Evolutionary conservation across 1,140 invertebrate genomes (phyloP), one percentile per base, ranked within the genome.

Genomic region (Antheraea pernyi): DNA sequence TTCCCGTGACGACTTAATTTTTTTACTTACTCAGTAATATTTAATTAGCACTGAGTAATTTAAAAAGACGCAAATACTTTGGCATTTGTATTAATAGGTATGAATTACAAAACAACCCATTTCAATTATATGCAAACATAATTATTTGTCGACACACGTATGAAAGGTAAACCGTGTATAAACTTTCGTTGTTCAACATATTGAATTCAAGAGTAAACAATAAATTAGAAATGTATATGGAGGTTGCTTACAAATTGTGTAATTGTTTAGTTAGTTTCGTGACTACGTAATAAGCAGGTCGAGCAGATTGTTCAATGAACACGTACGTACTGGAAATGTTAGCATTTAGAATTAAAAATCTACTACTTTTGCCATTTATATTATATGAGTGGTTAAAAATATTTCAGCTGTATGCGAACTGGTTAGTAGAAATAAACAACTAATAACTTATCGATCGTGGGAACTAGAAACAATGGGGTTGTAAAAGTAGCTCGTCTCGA

Each of bases 221-320:
- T 53, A 53, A 53, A 53, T 16, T 53, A 16, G 46, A 53, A 53
- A 53, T 53, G 7, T 53, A 13, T 42, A 42, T 53, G 46, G 11
- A 16, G 46, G 46, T 53, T n/a, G 46, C 16, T 53, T 53, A 53
- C 11, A 53, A 53, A 0, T 53, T 11, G 5, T 53, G 46, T 53
- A 53, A 53, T 53, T 53, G 46, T 53, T 53, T 53, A 53, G 11
- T 53, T 53, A 53, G 46, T n/a, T 53, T 53, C 46, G 46, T 53
- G 46, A 53, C 46, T 53, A 53, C 46, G 7, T 53, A 53, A 53
- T 16, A 53, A 53, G 46, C 13, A 53, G 46, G 46, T 13, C 46
- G 16, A 53, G 16, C 46, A 11, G 16, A 53, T 53, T n/a, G 46
- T 53, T 53, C 46, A 53, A 53, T 53, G 9, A 53, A 53, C 46